Evolutionary conservation across 1,140 invertebrate species (phyloP), one percentile per base, ranked within the genome.

Genomic region (Xylocopa sonorina): DNA sequence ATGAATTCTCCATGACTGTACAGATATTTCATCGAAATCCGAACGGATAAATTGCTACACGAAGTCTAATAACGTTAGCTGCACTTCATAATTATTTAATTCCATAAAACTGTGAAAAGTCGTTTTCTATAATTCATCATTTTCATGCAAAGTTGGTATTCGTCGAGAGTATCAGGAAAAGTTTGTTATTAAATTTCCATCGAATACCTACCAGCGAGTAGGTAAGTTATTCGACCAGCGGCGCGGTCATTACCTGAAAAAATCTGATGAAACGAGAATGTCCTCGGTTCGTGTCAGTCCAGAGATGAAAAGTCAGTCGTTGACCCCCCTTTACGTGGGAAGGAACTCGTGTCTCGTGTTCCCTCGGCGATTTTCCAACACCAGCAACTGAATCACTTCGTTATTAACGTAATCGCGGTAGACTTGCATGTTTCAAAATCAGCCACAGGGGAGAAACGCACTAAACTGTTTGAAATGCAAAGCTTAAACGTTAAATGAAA

Each of bases 231-330:
- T 16, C 38, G 38, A 3, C 7, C 64, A 6, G 32, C 7, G 38
- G 29, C 5, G 66, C 3, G 14, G n/a, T 76, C 73, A 62, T 76
- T 58, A 27, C 32, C 27, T 34, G 5, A 43, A 77, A 77, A 77
- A 77, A 60, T 77, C 55, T 60, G 64, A 77, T 69, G 75, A 77
- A 48, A 77, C 55, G 53, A 50, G 43, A 55, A 76, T 57, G 38
- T 6, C 27, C 14, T 7, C 48, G n/a, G 69, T 53, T 32, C 21
- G 3, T 55, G 1, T 24, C 41, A 29, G 24, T 50, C 29, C 18
- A 21, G 16, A 27, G 55, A 60, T 58, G 43, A 69, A 69, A 69
- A 58, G 53, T 50, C 43, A 57, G 41, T 38, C 75, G 53, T 77
- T 77, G 51, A 77, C 51, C 74, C 21, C 24, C 18, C 6, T 12